phyloP scores from a whole-genome alignment of 2,888 invertebrate species.

The Acheta domesticus region DNA sequence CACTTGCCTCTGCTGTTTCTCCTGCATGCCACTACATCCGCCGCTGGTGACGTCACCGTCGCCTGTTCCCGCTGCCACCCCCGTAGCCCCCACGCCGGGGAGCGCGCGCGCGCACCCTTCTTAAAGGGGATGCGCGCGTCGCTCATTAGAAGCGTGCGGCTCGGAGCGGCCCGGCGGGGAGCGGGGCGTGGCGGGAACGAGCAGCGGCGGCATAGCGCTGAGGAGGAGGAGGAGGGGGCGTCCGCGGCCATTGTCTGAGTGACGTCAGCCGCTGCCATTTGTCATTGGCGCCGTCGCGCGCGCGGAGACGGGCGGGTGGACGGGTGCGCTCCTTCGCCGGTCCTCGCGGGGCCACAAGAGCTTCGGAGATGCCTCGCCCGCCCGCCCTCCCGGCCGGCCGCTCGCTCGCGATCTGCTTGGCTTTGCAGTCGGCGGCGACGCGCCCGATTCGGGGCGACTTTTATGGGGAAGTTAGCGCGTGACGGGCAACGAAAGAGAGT shows the following conservation, averaged over 20 bases:
- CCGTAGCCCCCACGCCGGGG: not conserved
- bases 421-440: not conserved
- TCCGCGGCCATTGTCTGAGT: not conserved
- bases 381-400: not conserved
- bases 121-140: constrained; percentile 18
- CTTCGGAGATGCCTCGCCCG: not conserved
- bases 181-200: too few species aligned
- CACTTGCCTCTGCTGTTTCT: too few species aligned
- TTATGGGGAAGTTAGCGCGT: constrained; percentile 18
- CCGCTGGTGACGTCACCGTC: too few species aligned
- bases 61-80: not conserved
- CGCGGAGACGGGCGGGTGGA: not conserved
- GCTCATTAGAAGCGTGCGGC: not conserved
- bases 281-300: not conserved
- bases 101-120: not conserved
- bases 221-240: not conserved
- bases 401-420: not conserved
- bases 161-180: too few species aligned
- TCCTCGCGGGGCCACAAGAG: not conserved
- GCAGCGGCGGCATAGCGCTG: too few species aligned
- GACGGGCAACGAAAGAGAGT: not conserved
- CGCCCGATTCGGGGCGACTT: not conserved
- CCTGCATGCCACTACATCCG: too few species aligned
- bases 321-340: not conserved
- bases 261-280: not conserved